Evolutionary conservation across 2,888 invertebrate genomes (phyloP).

Genomic region (Drosophila helvetica): DNA sequence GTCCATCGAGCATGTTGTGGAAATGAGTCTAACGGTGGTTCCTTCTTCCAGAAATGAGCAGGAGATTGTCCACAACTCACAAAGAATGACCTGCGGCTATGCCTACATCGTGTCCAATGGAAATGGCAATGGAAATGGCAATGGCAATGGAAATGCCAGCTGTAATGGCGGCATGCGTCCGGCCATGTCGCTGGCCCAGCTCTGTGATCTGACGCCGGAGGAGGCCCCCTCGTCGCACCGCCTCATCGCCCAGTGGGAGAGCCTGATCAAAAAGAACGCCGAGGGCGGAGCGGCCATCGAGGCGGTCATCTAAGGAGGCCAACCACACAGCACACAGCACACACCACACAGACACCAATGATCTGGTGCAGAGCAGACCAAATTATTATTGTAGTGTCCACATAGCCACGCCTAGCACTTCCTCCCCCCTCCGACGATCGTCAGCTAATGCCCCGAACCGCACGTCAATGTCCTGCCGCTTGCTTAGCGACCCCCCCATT

Average conservation of each 20-base stretch:
- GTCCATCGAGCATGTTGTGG: fast-evolving
- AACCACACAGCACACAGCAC: neutral
- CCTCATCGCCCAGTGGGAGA: constrained; percentile 93
- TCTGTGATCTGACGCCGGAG: constrained; percentile 88
- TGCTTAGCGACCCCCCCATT: constrained; percentile 1
- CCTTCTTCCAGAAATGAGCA: constrained; percentile 45
- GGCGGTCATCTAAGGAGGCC: constrained; percentile 52
- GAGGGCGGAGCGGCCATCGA: constrained; percentile 55
- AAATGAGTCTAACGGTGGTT: neutral
- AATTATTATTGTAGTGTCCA: constrained; percentile 70
- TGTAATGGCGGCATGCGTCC: constrained; percentile 85
- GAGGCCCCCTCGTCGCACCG: constrained; percentile 89
- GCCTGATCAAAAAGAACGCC: constrained; percentile 87
- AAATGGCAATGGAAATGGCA: constrained; percentile 34
- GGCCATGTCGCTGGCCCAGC: constrained; percentile 88
- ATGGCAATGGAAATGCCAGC: constrained; percentile 11
- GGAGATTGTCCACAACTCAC: constrained; percentile 58
- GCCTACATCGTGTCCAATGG: constrained; percentile 51
- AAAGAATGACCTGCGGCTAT: constrained; percentile 13
- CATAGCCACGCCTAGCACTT: neutral
- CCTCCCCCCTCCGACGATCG: neutral
- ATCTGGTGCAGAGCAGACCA: constrained; percentile 65
- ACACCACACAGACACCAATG: constrained; percentile 25
- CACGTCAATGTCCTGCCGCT: neutral
- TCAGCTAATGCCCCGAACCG: neutral